Conservation (phyloP, 2,797 vertebrate genomes). For the Lutjanus argentimaculatus region DNA sequence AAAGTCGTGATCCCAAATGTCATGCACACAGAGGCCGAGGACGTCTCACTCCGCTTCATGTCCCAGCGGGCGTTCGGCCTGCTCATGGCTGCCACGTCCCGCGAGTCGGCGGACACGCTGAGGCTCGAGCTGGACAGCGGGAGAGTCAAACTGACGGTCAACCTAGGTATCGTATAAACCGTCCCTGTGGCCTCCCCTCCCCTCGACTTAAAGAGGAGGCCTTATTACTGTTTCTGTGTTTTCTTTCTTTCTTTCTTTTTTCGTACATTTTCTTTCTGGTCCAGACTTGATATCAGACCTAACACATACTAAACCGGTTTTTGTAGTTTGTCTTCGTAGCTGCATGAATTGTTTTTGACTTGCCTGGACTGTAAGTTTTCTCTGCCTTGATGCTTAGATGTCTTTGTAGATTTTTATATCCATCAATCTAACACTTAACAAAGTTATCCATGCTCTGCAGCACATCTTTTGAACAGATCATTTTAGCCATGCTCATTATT, state of each 20-base stretch:
- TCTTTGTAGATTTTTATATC: slow-evolving; percentile 73
- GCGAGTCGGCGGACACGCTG: slow-evolving; percentile 94
- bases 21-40: slow-evolving; percentile 97
- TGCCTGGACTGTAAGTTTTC: slow-evolving; percentile 72
- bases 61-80: slow-evolving; percentile 96
- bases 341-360: slow-evolving; percentile 80
- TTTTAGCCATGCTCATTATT: slow-evolving; percentile 60
- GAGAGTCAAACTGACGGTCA: slow-evolving; percentile 97
- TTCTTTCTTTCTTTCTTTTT: slow-evolving; percentile 47
- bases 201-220: slow-evolving; percentile 31
- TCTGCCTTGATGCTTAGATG: slow-evolving; percentile 71
- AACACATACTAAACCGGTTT: slow-evolving; percentile 67
- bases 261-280: slow-evolving; percentile 42
- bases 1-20: slow-evolving; percentile 95
- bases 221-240: slow-evolving; percentile 34
- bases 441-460: slow-evolving; percentile 88
- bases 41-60: slow-evolving; percentile 97
- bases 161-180: slow-evolving; percentile 95
- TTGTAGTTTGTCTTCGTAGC: slow-evolving; percentile 60
- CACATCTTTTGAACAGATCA: slow-evolving; percentile 90
- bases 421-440: slow-evolving; percentile 86
- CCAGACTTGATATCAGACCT: slow-evolving; percentile 49
- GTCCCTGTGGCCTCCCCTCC: slow-evolving; percentile 39
- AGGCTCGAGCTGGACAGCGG: slow-evolving; percentile 96
- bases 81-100: slow-evolving; percentile 95